Evolutionary conservation across 2,113 vertebrate species (phyloP).

Genomic region (Oostethus manadensis): DNA sequence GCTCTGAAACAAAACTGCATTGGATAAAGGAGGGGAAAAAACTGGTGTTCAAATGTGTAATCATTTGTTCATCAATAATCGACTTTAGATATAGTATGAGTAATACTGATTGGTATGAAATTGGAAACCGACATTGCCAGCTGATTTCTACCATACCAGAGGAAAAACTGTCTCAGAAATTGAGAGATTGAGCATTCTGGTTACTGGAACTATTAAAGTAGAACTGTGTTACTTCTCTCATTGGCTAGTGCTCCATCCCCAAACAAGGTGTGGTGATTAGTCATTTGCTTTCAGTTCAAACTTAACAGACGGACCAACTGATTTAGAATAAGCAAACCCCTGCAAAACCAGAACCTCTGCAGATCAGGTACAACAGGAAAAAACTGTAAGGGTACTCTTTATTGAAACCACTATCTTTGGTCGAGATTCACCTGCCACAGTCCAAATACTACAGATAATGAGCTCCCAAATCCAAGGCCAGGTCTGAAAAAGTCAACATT

Average conservation of each 20-base stretch:
- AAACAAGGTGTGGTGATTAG: neutral
- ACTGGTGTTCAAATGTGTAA: no score
- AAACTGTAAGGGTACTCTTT: neutral
- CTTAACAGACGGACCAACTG: neutral
- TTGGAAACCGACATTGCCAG: no score
- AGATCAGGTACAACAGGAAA: neutral
- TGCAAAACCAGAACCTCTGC: neutral
- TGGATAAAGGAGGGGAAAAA: no score
- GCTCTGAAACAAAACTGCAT: no score
- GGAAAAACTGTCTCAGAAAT: no score
- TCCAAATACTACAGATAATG: slow-evolving; percentile 43
- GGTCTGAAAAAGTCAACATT: slow-evolving; percentile 63
- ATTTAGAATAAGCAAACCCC: neutral
- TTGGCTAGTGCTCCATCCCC: neutral
- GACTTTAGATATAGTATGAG: no score
- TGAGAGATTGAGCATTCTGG: no score
- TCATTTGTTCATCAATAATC: no score
- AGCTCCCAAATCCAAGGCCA: slow-evolving; percentile 51
- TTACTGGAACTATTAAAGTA: no score
- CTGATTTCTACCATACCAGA: no score
- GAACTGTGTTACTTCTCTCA: no score
- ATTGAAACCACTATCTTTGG: neutral
- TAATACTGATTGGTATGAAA: no score
- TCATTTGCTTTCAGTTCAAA: neutral
- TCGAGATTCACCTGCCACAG: neutral